A percentile compares a stretch with the other conserved stretches of the same genome.
phyloP scores from a whole-genome alignment of 1,140 invertebrate genomes.

The Mycetomoellerius zeteki region DNA sequence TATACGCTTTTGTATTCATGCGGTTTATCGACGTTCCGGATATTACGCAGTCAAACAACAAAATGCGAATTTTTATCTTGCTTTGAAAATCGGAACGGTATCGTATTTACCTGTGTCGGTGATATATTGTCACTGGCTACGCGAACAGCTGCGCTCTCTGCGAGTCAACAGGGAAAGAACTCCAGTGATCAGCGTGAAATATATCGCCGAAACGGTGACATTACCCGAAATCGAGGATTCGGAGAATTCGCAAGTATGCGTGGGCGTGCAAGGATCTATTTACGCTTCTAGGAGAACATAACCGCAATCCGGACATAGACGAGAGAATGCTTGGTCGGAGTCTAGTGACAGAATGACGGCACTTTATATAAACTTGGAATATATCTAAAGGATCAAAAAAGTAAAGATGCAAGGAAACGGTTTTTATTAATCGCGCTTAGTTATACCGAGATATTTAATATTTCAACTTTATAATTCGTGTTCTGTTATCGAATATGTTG shows the following conservation, averaged over 20 bases:
- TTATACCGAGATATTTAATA: slow-evolving; percentile 32
- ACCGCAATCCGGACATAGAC: slow-evolving; percentile 47
- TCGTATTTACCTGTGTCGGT: slow-evolving; percentile 55
- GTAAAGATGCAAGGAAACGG: neutral
- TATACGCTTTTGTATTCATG: neutral
- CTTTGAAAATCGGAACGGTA: slow-evolving; percentile 58
- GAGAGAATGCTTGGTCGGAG: neutral
- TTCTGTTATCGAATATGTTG: slow-evolving; percentile 4
- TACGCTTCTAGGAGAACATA: slow-evolving; percentile 10
- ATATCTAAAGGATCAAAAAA: neutral
- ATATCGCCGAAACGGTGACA: slow-evolving; percentile 49
- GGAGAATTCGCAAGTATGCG: neutral
- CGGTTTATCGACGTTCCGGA: slow-evolving; percentile 40
- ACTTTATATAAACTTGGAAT: neutral
- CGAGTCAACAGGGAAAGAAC: slow-evolving; percentile 59
- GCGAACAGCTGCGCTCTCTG: slow-evolving; percentile 51
- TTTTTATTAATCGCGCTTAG: neutral
- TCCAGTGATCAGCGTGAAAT: slow-evolving; percentile 49
- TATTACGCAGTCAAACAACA: slow-evolving; percentile 50
- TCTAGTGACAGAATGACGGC: neutral
- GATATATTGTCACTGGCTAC: slow-evolving; percentile 44
- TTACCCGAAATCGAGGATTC: slow-evolving; percentile 52
- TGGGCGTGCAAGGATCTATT: slow-evolving; percentile 23
- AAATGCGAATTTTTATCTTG: slow-evolving; percentile 51
- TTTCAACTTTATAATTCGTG: slow-evolving; percentile 29